Conservation (phyloP, 1,140 invertebrate species). For the Ceratina calcarata region DNA sequence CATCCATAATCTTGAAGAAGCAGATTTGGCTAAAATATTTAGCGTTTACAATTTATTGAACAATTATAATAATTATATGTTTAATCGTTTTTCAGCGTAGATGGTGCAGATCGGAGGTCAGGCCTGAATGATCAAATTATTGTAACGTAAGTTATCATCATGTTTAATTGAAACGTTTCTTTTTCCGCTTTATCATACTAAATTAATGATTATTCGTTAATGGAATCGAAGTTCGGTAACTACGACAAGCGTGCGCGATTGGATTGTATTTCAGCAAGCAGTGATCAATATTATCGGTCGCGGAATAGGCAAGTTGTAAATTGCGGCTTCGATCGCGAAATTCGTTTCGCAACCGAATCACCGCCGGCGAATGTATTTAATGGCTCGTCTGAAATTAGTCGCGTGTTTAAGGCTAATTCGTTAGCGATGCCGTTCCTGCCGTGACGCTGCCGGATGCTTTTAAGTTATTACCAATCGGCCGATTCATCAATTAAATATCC, state of each 20-base stretch:
- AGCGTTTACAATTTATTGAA: too few species aligned
- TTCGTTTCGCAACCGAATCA: slow-evolving; percentile 13
- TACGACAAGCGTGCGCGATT: neutral
- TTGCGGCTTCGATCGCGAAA: slow-evolving; percentile 15
- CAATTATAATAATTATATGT: neutral
- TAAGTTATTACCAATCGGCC: slow-evolving; percentile 25
- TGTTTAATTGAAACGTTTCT: neutral
- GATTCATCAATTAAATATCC: slow-evolving; percentile 30
- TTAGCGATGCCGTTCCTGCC: slow-evolving; percentile 1
- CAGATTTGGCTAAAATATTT: too few species aligned
- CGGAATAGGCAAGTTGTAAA: neutral
- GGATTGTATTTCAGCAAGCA: neutral
- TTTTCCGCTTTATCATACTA: too few species aligned
- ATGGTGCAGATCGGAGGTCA: slow-evolving; percentile 22
- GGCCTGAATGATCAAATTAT: slow-evolving; percentile 21
- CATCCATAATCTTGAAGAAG: too few species aligned
- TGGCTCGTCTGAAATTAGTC: slow-evolving; percentile 38
- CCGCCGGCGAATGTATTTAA: slow-evolving; percentile 24
- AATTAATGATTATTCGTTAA: neutral
- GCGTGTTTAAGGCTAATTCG: slow-evolving; percentile 39
- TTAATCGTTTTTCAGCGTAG: slow-evolving; percentile 7
- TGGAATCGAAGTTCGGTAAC: neutral
- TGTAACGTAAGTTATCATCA: slow-evolving; percentile 12
- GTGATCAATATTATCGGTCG: neutral
- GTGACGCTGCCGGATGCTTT: slow-evolving; percentile 13